Evolutionary conservation across 1,140 invertebrate species (phyloP).

Genomic region (Papilio polytes): DNA sequence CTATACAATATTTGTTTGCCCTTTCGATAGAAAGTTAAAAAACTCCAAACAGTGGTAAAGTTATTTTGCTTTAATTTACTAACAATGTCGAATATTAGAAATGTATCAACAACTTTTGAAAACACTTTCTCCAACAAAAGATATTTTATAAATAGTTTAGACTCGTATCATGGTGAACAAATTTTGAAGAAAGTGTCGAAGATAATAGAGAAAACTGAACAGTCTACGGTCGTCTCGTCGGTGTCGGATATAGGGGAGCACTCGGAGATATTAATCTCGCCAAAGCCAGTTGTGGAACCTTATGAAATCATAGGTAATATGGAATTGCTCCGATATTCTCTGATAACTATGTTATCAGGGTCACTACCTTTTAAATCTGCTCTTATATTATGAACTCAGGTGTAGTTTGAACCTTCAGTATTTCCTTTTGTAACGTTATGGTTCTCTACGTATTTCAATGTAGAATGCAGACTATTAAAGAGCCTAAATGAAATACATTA

Average conservation of each 20-base stretch:
- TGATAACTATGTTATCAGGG: neutral
- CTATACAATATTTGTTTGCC: neutral
- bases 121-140: constrained; percentile 64
- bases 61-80: neutral
- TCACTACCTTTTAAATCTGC: neutral
- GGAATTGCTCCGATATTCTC: neutral
- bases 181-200: constrained; percentile 66
- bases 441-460: neutral
- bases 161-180: constrained; percentile 72
- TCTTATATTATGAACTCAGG: no score
- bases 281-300: constrained; percentile 53
- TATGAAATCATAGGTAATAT: constrained; percentile 73
- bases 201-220: constrained; percentile 59
- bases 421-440: neutral
- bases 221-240: constrained; percentile 52
- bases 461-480: neutral
- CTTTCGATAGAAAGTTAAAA: neutral
- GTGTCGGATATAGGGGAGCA: constrained; percentile 62
- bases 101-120: constrained; percentile 6
- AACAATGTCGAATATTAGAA: constrained; percentile 20
- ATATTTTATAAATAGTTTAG: constrained; percentile 76
- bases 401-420: neutral
- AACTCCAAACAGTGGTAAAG: neutral
- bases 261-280: constrained; percentile 44
- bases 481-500: neutral